A percentile compares a stretch with the other conserved stretches of the same genome.
These are phyloP conservation scores for Euplexia lucipara DNA, from an alignment of 2,888 invertebrate species.

Conservation along the genomic window DNA sequence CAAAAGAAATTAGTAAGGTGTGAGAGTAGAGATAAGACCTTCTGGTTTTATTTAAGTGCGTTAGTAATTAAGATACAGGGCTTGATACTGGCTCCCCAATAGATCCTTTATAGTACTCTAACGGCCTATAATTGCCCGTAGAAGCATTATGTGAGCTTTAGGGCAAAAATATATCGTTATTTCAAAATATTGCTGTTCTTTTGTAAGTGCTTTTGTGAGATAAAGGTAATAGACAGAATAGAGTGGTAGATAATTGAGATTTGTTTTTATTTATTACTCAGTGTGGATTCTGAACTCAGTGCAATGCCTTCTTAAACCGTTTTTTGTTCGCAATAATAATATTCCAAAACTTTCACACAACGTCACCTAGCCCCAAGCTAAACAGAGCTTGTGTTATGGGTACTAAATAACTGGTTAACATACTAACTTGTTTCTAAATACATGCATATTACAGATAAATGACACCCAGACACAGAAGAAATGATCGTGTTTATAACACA, in stretches of 20 bases:
- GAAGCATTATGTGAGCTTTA: slow-evolving; percentile 77
- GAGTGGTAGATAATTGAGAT: slow-evolving; percentile 38
- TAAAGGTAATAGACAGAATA: slow-evolving; percentile 42
- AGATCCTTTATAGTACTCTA: slow-evolving; percentile 79
- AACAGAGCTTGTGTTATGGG: no score
- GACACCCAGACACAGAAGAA: no score
- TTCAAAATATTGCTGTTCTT: slow-evolving; percentile 71
- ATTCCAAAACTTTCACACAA: no score
- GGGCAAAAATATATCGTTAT: slow-evolving; percentile 75
- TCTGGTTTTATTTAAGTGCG: slow-evolving; percentile 73
- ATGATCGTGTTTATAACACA: no score
- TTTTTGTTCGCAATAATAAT: not conserved
- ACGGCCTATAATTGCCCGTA: slow-evolving; percentile 79
- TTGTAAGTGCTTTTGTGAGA: slow-evolving; percentile 57
- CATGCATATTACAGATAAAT: no score
- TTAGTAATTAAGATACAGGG: slow-evolving; percentile 84
- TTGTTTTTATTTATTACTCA: slow-evolving; percentile 33
- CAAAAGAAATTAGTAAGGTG: slow-evolving; percentile 57
- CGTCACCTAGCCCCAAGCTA: no score
- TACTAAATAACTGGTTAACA: no score
- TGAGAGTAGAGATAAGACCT: slow-evolving; percentile 58
- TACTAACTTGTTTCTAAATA: no score
- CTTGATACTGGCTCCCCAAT: slow-evolving; percentile 73
- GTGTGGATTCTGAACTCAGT: not conserved
- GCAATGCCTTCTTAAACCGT: not conserved